Evolutionary conservation across 2,113 vertebrate species (phyloP), one percentile per base, ranked within the genome.

Genomic region (Theropithecus gelada): DNA sequence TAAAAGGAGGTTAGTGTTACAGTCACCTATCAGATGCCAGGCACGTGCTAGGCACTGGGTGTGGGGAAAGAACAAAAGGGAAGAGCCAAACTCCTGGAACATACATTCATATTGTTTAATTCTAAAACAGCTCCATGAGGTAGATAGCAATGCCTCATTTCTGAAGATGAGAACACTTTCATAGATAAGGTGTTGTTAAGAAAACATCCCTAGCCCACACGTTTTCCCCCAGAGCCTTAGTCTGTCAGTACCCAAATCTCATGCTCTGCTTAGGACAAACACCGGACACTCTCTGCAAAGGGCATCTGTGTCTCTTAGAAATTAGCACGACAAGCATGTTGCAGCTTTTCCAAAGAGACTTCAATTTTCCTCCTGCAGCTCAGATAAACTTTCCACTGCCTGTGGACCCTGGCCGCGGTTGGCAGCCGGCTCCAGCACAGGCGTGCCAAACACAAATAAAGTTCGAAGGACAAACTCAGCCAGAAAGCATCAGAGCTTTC

Each of bases 371-470:
- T 96, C 0, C 50, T 66, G 95, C 93, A 94, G 43, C 61, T 68
- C 73, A 25, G 92, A 97, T 98, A 96, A 98, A 98, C 96, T 98
- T 98, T 96, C 92, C 52, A 1, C 84, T 40, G 35, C 97, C 98
- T 93, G 35, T 27, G 0, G 94, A 78, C 84, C 94, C 98, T 96
- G 98, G 98, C 97, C 68, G 80, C 80, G 48, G 23, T 97, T 98
- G 98, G 98, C 98, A 98, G 98, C 94, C 17, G 13, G 85, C 88
- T 92, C 52, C 45, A 72, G 40, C 0, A 0, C 0, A 1, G 25
- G 94, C 38, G 6, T 98, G 98, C 98, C 98, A 99, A 98, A 97
- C 80, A 43, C 96, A 98, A 98, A 97, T 97, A 96, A 98, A 98
- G 98, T 98, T 98, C 78, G 80, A 96, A 97, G 98, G 97, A 97